Evolutionary conservation across 2,888 invertebrate genomes (phyloP).

Genomic region (Lochmaea capreae): DNA sequence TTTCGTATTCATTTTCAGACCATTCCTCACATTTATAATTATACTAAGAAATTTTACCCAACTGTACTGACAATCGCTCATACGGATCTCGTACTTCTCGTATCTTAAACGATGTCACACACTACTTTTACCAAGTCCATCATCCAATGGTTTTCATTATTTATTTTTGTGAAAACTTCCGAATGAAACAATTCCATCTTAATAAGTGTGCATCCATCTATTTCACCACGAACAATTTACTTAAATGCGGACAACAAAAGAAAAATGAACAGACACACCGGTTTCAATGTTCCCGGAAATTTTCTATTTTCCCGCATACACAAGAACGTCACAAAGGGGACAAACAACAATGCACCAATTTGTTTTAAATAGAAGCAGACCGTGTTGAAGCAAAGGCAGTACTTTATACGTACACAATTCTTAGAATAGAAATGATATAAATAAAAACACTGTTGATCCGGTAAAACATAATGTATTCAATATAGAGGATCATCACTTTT

Average conservation of each 20-base stretch:
- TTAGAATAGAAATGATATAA: too few relatives aligned
- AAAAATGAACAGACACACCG: slow-evolving; percentile 27
- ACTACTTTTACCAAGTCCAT: slow-evolving; percentile 13
- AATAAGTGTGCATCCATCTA: slow-evolving; percentile 31
- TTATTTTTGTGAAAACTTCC: slow-evolving; percentile 2
- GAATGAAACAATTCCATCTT: slow-evolving; percentile 23
- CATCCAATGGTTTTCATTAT: slow-evolving; percentile 22
- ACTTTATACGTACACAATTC: too few relatives aligned
- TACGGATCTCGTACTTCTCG: too few relatives aligned
- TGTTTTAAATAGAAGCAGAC: too few relatives aligned
- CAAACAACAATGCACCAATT: too few relatives aligned
- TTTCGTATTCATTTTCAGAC: background rate
- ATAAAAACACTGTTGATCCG: too few relatives aligned
- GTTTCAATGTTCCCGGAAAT: slow-evolving; percentile 23
- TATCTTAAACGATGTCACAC: background rate
- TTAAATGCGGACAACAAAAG: slow-evolving; percentile 27
- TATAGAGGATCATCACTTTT: too few relatives aligned
- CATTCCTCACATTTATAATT: background rate
- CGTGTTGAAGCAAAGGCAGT: too few relatives aligned
- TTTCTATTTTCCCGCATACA: background rate
- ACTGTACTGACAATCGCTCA: too few relatives aligned
- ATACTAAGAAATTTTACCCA: too few relatives aligned
- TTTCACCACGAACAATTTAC: slow-evolving; percentile 34
- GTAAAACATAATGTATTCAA: too few relatives aligned
- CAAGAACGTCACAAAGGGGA: background rate